These are phyloP conservation scores for Eidolon helvum DNA, from an alignment of 2,113 vertebrate genomes.

Conservation along the genomic window DNA sequence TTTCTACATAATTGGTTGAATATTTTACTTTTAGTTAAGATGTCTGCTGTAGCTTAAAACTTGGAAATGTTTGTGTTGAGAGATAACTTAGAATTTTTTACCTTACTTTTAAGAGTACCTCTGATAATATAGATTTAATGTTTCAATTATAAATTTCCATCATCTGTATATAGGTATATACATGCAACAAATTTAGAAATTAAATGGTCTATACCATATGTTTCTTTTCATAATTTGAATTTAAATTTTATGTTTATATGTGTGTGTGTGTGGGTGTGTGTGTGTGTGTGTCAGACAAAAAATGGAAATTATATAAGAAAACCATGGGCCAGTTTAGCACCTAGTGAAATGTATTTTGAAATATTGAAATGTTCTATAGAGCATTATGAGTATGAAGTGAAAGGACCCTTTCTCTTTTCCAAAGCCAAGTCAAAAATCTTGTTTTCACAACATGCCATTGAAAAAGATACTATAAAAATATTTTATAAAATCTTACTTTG, in stretches of 20 bases:
- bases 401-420: neutral
- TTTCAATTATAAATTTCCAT: neutral
- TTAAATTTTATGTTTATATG: neutral
- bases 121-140: neutral
- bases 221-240: neutral
- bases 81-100: neutral
- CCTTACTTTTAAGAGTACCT: neutral
- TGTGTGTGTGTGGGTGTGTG: no score
- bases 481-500: constrained; percentile 11
- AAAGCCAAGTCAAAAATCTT: neutral
- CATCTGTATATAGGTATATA: neutral
- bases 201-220: neutral
- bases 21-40: constrained; percentile 23
- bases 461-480: constrained; percentile 37
- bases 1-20: neutral
- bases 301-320: neutral
- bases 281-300: neutral
- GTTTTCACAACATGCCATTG: constrained; percentile 24
- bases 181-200: neutral
- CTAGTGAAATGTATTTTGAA: neutral
- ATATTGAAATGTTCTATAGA: neutral
- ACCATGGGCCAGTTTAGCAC: neutral
- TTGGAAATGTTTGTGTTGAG: constrained; percentile 1
- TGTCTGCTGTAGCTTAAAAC: neutral
- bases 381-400: neutral